Base-by-base conservation (phyloP, 2,888 invertebrate species). In the Protophormia terraenovae region DNA sequence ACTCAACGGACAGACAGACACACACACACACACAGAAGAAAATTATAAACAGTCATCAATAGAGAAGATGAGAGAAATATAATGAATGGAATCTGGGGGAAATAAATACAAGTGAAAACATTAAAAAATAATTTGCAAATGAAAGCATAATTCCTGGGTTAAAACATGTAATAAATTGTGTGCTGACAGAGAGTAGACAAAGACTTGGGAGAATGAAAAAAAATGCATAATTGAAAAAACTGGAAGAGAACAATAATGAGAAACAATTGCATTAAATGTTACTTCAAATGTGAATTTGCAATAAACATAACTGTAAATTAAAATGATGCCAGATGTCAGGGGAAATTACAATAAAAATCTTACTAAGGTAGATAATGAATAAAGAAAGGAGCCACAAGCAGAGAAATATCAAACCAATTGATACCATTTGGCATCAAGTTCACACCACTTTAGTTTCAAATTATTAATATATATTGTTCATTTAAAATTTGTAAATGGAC, bases 241-340 rank as follows among this genome's bases (percentile, higher is more conserved):
- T n/a, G n/a, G n/a, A n/a, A 60, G 22, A 60, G 3, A 53, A 69
- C 55, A 66, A 58, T 83, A 77, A 83, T 67, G 72, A 78, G 58
- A 66, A 72, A 72, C 83, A 72, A 72, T 83, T 83, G 66, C 19
- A 66, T 77, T 83, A 67, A 78, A 67, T 72, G 66, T 27, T 38
- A 16, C 27, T 75, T 45, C 38, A 16, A 67, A 67, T 4, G n/a
- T 16, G 55, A 55, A 66, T 27, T 19, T 45, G 12, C 29, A n/a
- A 14, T 16, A 47, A 32, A 47, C 32, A 50, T 64, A 24, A 41
- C 8, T 58, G 29, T n/a, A 58, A 58, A 29, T 22, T 29, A n/a
- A 29, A 72, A 41, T 12, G 50, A 6, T 10, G n/a, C 16, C 22
- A 47, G n/a, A 29, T 19, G 14, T 29, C 6, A n/a, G n/a, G 16